These are phyloP conservation scores for Bombus confusus DNA, from an alignment of 1,140 invertebrate species.

Conservation along the genomic window DNA sequence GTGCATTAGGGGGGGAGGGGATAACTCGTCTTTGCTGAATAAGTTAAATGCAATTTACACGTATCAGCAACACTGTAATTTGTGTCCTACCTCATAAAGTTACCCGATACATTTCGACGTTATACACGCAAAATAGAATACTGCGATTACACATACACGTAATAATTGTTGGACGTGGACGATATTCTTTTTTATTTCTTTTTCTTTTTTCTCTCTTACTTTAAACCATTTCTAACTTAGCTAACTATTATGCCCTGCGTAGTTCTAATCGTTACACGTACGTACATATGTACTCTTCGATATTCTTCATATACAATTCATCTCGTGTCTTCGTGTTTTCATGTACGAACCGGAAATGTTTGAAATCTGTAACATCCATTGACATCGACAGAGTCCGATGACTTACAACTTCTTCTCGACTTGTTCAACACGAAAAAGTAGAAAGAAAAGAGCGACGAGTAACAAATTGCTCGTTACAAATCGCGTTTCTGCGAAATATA, in stretches of 20 bases:
- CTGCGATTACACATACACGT: constrained; percentile 42
- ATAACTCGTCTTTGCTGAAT: constrained; percentile 22
- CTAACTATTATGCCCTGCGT: constrained; percentile 35
- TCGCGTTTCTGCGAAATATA: background rate
- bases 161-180: constrained; percentile 22
- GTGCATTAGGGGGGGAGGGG: background rate
- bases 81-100: background rate
- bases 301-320: constrained; percentile 22
- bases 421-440: background rate
- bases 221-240: constrained; percentile 11
- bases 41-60: constrained; percentile 60
- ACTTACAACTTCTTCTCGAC: background rate
- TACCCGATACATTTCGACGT: background rate
- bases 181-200: constrained; percentile 22
- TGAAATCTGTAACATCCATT: background rate
- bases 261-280: background rate
- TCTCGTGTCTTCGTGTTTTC: background rate
- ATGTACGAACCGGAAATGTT: background rate
- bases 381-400: constrained; percentile 2
- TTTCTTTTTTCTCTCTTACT: background rate
- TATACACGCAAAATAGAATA: constrained; percentile 49
- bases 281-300: background rate
- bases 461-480: constrained; percentile 3
- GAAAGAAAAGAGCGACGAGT: constrained; percentile 22
- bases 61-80: constrained; percentile 32